A percentile compares a stretch with the other conserved stretches of the same genome.
phyloP scores from a whole-genome alignment of 2,113 vertebrate species.

The Callorhinus ursinus region DNA sequence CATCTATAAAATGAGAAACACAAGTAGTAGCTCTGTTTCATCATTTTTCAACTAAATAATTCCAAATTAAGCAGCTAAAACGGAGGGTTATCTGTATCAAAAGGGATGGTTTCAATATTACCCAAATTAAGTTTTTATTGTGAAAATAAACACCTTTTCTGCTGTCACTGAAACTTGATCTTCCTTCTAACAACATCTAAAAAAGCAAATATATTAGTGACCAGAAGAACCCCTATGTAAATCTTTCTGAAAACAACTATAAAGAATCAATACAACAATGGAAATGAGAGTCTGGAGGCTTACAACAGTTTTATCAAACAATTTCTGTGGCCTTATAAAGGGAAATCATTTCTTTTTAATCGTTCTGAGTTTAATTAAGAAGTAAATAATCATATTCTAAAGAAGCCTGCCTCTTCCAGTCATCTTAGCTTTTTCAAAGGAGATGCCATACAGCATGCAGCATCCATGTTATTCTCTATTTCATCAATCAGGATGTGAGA shows the following conservation, averaged over 20 bases:
- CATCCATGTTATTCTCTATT: conserved; percentile 65
- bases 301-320: conserved; percentile 62
- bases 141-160: neutral
- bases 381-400: conserved; percentile 74
- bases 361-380: conserved; percentile 79
- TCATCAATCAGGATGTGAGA: conserved; percentile 69
- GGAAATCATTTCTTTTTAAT: conserved; percentile 72
- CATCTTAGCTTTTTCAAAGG: conserved; percentile 65
- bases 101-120: neutral
- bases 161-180: neutral
- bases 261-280: conserved; percentile 8
- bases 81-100: neutral
- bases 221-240: conserved; percentile 16
- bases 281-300: conserved; percentile 55
- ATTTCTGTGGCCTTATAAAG: conserved; percentile 51
- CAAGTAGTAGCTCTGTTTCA: conserved; percentile 2
- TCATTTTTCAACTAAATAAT: conserved; percentile 40
- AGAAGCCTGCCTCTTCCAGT: conserved; percentile 58
- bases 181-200: neutral
- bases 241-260: conserved; percentile 33
- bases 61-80: conserved; percentile 61
- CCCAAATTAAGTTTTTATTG: neutral
- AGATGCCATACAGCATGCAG: neutral
- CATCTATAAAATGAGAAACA: conserved; percentile 28
- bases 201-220: conserved; percentile 32